Evolutionary conservation across 2,888 invertebrate genomes (phyloP).

Genomic region (Diadegma fenestrale): DNA sequence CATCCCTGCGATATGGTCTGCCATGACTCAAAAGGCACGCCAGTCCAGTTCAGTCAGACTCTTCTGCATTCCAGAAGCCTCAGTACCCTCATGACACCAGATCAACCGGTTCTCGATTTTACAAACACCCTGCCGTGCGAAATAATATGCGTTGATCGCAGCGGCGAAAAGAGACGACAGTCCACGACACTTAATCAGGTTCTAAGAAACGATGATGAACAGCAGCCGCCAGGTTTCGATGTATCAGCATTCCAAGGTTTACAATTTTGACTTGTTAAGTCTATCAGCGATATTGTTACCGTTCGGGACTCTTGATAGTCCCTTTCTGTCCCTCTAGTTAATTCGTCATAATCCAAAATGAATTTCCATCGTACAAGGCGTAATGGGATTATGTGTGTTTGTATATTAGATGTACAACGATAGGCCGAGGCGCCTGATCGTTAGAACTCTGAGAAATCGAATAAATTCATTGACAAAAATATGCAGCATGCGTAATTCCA

Average conservation of each 20-base stretch:
- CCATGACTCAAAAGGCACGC: conserved; percentile 69
- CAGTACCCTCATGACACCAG: conserved; percentile 71
- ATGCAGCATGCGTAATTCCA: conserved; percentile 75
- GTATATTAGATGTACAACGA: conserved; percentile 63
- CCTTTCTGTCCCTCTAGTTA: neutral
- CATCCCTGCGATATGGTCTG: conserved; percentile 74
- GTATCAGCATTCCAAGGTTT: conserved; percentile 64
- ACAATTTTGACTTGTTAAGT: conserved; percentile 59
- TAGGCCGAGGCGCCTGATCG: conserved; percentile 44
- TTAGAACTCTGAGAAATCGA: conserved; percentile 28
- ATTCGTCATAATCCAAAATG: neutral
- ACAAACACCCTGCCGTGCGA: conserved; percentile 68
- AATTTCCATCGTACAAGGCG: conserved; percentile 45
- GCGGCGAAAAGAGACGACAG: conserved; percentile 64
- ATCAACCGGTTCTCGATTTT: conserved; percentile 71
- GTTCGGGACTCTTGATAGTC: neutral
- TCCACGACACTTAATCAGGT: conserved; percentile 67
- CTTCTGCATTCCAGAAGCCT: conserved; percentile 63
- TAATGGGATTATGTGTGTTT: conserved; percentile 77
- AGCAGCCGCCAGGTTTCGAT: conserved; percentile 43
- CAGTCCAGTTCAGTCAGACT: conserved; percentile 71
- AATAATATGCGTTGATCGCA: conserved; percentile 69
- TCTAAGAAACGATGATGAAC: conserved; percentile 57
- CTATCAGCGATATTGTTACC: conserved; percentile 13
- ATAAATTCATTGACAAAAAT: conserved; percentile 57